Evolutionary conservation across 2,888 invertebrate species (phyloP), one percentile per base, ranked within the genome.

Genomic region (Bombylius discolor): DNA sequence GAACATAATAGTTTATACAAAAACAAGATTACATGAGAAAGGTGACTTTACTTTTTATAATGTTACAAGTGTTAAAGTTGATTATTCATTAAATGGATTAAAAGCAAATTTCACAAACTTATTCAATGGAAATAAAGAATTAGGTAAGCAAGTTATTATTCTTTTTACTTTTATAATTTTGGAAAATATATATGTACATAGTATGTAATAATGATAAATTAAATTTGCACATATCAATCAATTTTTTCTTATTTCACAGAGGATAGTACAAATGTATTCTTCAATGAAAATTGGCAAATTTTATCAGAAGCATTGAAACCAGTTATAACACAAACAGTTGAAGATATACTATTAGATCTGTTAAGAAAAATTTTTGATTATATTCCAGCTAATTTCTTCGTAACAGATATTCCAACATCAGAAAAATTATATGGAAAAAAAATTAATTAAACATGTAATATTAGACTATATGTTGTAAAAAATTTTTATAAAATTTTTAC

Each of bases 201-300:
- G 14, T 23, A 23, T 23, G 23, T 23, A 23, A 34, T 34, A 49
- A n/a, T 33, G 5, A 49, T 12, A 12, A 49, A 34, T 32, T 49
- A n/a, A 5, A 33, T 33, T 48, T 6, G 34, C 12, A 33, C 5
- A 23, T 23, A 23, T 23, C 23, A 23, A 23, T 50, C 4, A 45
- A 45, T 52, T 52, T 9, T 39, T 39, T 39, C 11, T 44, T 44
- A 13, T 9, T 44, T 53, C 77, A 52, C 76, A 85, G 86, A 86
- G 81, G 85, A 85, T 61, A 83, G 83, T 64, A 85, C 85, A 4
- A 86, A 86, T 65, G 79, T 81, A 34, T 86, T 86, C 67, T 76
- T 86, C 60, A 86, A 86, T 68, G 82, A 82, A 52, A 85, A 86
- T 66, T 86, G 86, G 86, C 77, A 81, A 51, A 81, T 84, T 64